phyloP scores from a whole-genome alignment of 2,888 invertebrate genomes.

The Chaetogeoica ovagalla region DNA sequence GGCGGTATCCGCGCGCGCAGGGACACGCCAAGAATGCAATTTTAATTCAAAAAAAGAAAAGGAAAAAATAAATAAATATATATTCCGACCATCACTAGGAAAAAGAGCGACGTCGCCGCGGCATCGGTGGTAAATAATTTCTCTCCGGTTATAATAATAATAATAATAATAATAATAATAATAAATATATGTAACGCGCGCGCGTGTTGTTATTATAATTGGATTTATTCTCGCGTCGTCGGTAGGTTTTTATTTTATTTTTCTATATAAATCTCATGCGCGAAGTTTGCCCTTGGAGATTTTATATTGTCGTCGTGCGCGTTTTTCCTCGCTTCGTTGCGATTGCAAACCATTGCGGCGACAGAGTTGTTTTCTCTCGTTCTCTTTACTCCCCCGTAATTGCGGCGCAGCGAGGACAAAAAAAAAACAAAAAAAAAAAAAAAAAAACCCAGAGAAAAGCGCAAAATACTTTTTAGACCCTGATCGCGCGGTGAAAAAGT shows the following conservation, averaged over 20 bases:
- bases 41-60: slow-evolving; percentile 23
- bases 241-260: slow-evolving; percentile 10
- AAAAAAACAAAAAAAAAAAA: too few relatives aligned
- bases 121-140: not conserved
- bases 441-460: too few relatives aligned
- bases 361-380: not conserved
- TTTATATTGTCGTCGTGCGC: not conserved
- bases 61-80: not conserved
- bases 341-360: not conserved
- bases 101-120: not conserved
- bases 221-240: slow-evolving; percentile 16
- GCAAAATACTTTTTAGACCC: slow-evolving; percentile 13
- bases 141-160: too few relatives aligned
- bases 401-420: not conserved
- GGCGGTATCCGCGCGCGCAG: not conserved
- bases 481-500: slow-evolving; percentile 20
- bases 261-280: not conserved
- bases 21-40: slow-evolving; percentile 54
- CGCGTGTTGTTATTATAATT: slow-evolving; percentile 3
- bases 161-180: too few relatives aligned
- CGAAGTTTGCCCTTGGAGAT: slow-evolving; percentile 9
- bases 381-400: not conserved
- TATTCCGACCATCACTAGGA: slow-evolving; percentile 1
- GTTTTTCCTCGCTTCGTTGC: slow-evolving; percentile 7
- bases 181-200: not conserved